Base-by-base conservation (phyloP, 2,113 vertebrate species). In the Aptenodytes forsteri region DNA sequence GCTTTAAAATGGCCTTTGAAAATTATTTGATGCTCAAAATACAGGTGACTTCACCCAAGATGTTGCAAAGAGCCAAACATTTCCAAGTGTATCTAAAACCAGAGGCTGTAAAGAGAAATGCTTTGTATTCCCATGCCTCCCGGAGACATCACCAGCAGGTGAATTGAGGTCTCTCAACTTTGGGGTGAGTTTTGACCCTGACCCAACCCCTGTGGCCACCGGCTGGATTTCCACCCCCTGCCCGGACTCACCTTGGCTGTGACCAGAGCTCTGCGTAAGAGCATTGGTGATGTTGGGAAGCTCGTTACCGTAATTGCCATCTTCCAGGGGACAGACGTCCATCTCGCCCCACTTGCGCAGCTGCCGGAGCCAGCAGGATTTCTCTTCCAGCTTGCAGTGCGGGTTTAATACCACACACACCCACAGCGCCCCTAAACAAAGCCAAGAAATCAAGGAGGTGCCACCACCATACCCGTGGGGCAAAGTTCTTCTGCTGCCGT, bases 371-470 rank as follows among this genome's bases (percentile, higher is more conserved):
- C 99, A 99, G 97, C 98, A 98, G 85, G 98, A 99, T 96, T 99
- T 99, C 98, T 99, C 99, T 75, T 99, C 99, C 75, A 99, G 98
- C 97, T 99, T 99, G 96, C 99, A 99, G 97, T 99, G 99, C 0
- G 99, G 99, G 98, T 99, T 99, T 69, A 99, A 97, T 97, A 99
- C 99, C 76, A 99, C 99, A 3, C 99, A 99, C 82, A 99, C 99
- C 99, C 99, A 99, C 96, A 99, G 97, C 2, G 99, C 99, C 98
- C 99, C 99, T 99, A 98, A 75, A 97, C 71, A 97, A 95, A 97
- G 87, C 84, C 88, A 83, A 81, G 49, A 97, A 96, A 83, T 96
- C 97, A 67, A 87, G 8, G 91, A 91, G 64, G 95, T 95, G 76
- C 89, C 77, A 50, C 72, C 6, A 36, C 65, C 26, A 2, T 1